A percentile compares a stretch with the other conserved stretches of the same genome.
These are phyloP conservation scores for Dendronephthya gigantea DNA, from an alignment of 64 coral and sea anemone species.

Conservation along the genomic window DNA sequence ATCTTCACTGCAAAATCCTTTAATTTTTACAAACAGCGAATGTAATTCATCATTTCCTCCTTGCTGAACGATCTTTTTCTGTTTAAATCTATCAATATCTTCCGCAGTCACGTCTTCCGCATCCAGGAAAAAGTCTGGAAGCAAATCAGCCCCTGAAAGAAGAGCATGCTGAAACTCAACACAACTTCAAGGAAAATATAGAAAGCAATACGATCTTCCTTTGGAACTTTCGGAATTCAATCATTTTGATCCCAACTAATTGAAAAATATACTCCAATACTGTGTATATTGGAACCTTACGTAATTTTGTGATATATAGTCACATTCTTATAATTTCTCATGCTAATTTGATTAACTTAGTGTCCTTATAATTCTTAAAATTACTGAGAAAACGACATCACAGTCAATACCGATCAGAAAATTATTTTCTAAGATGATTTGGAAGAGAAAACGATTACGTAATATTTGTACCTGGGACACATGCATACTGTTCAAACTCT, in stretches of 20 bases:
- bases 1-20: background rate
- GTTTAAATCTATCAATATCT: conserved; percentile 33
- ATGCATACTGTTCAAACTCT: conserved; percentile 67
- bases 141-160: conserved; percentile 43
- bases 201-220: background rate
- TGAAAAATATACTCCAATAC: no score
- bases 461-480: conserved; percentile 58
- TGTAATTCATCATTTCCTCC: background rate
- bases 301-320: no score
- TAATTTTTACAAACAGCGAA: conserved; percentile 5
- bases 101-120: conserved; percentile 23
- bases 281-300: no score
- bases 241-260: no score
- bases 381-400: background rate
- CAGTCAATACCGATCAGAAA: background rate
- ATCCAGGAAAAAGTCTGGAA: conserved; percentile 91
- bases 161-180: background rate
- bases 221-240: background rate
- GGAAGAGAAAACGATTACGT: background rate
- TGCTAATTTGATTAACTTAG: no score
- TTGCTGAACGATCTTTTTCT: background rate
- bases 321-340: no score
- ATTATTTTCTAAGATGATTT: no score
- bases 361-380: no score
- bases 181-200: background rate